These are phyloP conservation scores for Centropus bengalensis DNA, from an alignment of 2,113 vertebrate species.

Conservation along the genomic window DNA sequence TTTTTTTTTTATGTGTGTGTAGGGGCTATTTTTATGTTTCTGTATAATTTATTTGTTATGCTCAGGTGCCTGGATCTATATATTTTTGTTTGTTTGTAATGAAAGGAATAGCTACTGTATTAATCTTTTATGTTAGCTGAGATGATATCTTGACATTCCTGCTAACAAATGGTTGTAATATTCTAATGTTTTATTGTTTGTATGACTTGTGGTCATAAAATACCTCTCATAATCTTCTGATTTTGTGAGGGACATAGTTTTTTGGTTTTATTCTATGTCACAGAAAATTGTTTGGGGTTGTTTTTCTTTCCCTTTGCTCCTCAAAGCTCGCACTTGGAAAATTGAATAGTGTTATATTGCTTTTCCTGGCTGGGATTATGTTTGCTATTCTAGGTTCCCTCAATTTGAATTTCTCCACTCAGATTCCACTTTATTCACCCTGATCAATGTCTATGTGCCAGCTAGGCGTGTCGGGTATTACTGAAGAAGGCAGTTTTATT, in stretches of 20 bases:
- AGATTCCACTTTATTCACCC: neutral
- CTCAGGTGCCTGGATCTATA: neutral
- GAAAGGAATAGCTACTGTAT: neutral
- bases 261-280: neutral
- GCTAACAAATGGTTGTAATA: neutral
- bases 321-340: neutral
- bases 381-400: neutral
- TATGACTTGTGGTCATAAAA: neutral
- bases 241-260: neutral
- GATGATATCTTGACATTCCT: neutral
- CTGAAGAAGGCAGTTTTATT: neutral
- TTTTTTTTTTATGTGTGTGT: neutral
- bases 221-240: neutral
- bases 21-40: neutral
- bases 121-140: neutral
- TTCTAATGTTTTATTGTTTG: neutral
- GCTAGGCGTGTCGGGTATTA: neutral
- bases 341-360: neutral
- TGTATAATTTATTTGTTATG: neutral
- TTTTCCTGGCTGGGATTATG: neutral
- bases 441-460: neutral
- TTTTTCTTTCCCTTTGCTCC: neutral
- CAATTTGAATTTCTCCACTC: neutral
- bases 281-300: neutral
- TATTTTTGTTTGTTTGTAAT: neutral